Conservation (phyloP, 2,888 invertebrate species). For the Pheosia gnoma region DNA sequence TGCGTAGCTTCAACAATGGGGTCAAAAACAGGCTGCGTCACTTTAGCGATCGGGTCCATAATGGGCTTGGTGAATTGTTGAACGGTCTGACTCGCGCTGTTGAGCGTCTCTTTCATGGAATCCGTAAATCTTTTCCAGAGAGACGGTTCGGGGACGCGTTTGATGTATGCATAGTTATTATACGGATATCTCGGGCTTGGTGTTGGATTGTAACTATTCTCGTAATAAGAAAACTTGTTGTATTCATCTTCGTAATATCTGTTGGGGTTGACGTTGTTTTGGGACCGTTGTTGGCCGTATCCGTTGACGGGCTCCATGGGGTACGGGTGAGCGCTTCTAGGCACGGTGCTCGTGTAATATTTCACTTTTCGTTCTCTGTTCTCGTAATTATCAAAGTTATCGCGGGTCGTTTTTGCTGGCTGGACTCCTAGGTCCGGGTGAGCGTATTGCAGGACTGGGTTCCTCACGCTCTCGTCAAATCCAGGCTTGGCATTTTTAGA, state of each 20-base stretch:
- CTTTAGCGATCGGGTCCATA: slow-evolving; percentile 83
- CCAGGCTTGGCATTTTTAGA: slow-evolving; percentile 85
- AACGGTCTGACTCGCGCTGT: slow-evolving; percentile 88
- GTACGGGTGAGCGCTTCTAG: slow-evolving; percentile 83
- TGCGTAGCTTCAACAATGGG: slow-evolving; percentile 91
- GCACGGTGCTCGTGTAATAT: slow-evolving; percentile 80
- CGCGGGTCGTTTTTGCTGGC: slow-evolving; percentile 86
- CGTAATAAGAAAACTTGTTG: slow-evolving; percentile 83
- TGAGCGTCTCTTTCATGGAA: slow-evolving; percentile 88
- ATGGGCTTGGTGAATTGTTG: slow-evolving; percentile 86
- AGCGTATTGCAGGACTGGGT: slow-evolving; percentile 91
- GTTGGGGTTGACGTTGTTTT: slow-evolving; percentile 72
- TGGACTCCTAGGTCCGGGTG: slow-evolving; percentile 92
- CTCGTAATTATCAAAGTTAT: slow-evolving; percentile 62
- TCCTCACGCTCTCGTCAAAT: slow-evolving; percentile 88
- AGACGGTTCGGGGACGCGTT: slow-evolving; percentile 84
- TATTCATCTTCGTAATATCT: slow-evolving; percentile 79
- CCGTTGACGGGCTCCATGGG: slow-evolving; percentile 81
- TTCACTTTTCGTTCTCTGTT: slow-evolving; percentile 70
- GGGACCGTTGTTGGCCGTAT: slow-evolving; percentile 71
- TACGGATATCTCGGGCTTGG: slow-evolving; percentile 80
- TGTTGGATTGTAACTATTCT: slow-evolving; percentile 68
- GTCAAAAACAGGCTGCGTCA: slow-evolving; percentile 87
- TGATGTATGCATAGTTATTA: slow-evolving; percentile 85
- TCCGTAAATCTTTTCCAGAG: slow-evolving; percentile 90